Percentiles rank a stretch among this genome's conserved stretches.
phyloP scores from a whole-genome alignment of 2,888 invertebrate species.

The Tenthredo amoena region DNA sequence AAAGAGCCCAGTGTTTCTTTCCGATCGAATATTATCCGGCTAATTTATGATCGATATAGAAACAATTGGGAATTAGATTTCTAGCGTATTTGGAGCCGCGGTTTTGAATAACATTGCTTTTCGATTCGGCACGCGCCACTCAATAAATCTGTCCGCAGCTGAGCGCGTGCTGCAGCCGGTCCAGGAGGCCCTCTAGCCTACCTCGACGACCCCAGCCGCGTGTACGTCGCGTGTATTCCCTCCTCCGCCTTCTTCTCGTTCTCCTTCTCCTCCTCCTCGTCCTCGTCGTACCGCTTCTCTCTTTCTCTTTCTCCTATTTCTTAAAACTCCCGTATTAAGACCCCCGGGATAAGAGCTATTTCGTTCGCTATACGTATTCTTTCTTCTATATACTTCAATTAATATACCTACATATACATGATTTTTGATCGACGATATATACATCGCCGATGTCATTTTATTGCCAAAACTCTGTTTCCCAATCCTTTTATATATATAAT shows the following conservation, averaged over 20 bases:
- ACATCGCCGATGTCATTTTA: too few relatives aligned
- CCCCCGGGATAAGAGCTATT: neutral
- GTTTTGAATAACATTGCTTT: constrained; percentile 54
- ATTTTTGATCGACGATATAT: too few relatives aligned
- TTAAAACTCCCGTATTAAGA: neutral
- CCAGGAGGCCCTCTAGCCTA: constrained; percentile 33
- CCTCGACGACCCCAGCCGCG: constrained; percentile 40
- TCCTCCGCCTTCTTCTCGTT: constrained; percentile 56
- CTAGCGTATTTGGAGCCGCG: too few relatives aligned
- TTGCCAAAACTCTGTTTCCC: too few relatives aligned
- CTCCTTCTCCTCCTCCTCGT: neutral
- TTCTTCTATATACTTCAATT: too few relatives aligned
- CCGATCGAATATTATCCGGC: too few relatives aligned
- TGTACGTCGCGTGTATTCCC: constrained; percentile 28
- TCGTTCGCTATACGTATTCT: too few relatives aligned
- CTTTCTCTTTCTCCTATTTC: constrained; percentile 42
- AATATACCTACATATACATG: too few relatives aligned
- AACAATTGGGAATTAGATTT: too few relatives aligned
- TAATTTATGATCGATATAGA: too few relatives aligned
- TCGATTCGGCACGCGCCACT: constrained; percentile 77
- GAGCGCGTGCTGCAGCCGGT: constrained; percentile 60
- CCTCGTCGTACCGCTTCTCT: constrained; percentile 50
- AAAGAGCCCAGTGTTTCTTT: too few relatives aligned
- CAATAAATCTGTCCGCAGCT: constrained; percentile 78
- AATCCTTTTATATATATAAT: too few relatives aligned